Conservation (phyloP, 2,888 invertebrate genomes). For the Aspidiotus rigidus region DNA sequence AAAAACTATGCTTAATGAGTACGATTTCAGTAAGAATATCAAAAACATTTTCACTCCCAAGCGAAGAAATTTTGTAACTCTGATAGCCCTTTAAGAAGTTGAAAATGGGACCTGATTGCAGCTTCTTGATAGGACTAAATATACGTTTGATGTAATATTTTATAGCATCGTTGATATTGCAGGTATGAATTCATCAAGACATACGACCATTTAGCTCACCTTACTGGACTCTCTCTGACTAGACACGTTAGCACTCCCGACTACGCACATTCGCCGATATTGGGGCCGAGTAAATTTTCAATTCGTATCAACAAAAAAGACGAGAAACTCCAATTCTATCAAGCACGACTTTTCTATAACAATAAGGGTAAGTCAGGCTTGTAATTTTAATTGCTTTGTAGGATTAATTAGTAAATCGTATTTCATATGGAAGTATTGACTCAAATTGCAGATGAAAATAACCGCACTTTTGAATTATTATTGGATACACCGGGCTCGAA, state of each 20-base stretch:
- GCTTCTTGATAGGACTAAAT: too few relatives aligned
- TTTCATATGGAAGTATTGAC: background rate
- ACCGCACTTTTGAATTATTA: slow-evolving; percentile 44
- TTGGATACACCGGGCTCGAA: slow-evolving; percentile 59
- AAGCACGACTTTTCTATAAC: slow-evolving; percentile 15
- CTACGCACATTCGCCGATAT: slow-evolving; percentile 14
- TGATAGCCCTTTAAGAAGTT: too few relatives aligned
- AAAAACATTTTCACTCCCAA: too few relatives aligned
- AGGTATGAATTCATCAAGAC: slow-evolving; percentile 15
- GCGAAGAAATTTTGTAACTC: too few relatives aligned
- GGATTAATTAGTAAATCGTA: background rate
- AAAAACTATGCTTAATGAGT: too few relatives aligned
- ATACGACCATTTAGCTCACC: slow-evolving; percentile 11
- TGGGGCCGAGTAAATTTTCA: slow-evolving; percentile 17
- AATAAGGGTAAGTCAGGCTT: slow-evolving; percentile 3
- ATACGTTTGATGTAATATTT: too few relatives aligned
- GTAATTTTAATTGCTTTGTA: background rate
- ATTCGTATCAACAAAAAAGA: slow-evolving; percentile 18
- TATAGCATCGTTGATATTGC: background rate
- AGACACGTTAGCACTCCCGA: slow-evolving; percentile 12
- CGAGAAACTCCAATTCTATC: slow-evolving; percentile 16
- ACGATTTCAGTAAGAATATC: too few relatives aligned
- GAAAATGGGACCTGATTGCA: too few relatives aligned
- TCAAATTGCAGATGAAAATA: slow-evolving; percentile 13
- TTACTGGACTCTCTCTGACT: slow-evolving; percentile 12